phyloP scores from a whole-genome alignment of 1,140 invertebrate species.

The Bombus ignitus region DNA sequence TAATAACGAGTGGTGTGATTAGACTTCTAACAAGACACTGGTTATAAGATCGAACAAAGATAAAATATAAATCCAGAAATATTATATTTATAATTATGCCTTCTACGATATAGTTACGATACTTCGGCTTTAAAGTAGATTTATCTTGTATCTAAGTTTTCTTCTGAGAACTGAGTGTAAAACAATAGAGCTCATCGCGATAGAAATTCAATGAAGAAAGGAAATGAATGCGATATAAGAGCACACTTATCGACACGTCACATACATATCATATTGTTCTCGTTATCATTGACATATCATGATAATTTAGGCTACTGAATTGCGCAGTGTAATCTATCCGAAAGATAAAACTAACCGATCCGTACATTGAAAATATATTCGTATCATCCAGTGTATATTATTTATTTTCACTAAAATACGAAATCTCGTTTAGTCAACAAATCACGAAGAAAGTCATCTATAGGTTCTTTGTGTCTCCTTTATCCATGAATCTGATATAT shows the following conservation, averaged over 20 bases:
- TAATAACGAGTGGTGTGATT: not conserved
- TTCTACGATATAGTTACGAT: not conserved
- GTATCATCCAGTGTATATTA: not conserved
- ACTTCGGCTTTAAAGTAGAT: too few species aligned
- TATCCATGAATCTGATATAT: too few species aligned
- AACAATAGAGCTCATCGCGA: not conserved
- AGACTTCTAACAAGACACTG: not conserved
- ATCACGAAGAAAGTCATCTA: too few species aligned
- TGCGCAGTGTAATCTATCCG: not conserved
- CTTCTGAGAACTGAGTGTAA: not conserved
- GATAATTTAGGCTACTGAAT: conserved; percentile 7
- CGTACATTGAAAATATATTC: not conserved
- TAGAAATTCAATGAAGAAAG: too few species aligned
- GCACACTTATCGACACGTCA: not conserved
- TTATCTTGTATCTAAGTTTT: not conserved
- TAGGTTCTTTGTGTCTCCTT: not conserved
- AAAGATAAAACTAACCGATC: not conserved
- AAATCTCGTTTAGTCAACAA: not conserved
- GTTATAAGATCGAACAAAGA: not conserved
- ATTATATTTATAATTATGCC: not conserved
- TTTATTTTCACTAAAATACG: not conserved
- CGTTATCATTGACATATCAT: not conserved
- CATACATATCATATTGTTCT: not conserved
- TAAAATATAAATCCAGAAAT: too few species aligned
- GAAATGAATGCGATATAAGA: too few species aligned